Base-by-base conservation (phyloP, 2,888 invertebrate genomes). In the Tenthredo scrophulariae region DNA sequence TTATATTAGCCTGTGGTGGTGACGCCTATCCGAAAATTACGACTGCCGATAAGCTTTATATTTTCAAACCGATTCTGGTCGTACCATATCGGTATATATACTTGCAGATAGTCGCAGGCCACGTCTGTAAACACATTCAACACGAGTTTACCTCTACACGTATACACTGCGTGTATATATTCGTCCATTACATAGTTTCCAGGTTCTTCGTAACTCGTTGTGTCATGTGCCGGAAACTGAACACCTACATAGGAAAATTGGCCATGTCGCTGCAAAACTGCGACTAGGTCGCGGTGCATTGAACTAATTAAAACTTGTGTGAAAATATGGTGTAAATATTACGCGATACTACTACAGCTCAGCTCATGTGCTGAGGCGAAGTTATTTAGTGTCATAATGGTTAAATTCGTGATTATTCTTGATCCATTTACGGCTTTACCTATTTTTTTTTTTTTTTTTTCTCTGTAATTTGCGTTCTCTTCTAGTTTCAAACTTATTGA, bases 31-130 rank as follows among this genome's bases (percentile, higher is more conserved):
- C n/a, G 29, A 54, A 77, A 77, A 54, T 77, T 54, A 77, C 77
- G 77, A 77, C 54, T 77, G 50, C 33, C n/a, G 54, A 77, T 77
- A 77, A 77, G 77, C 54, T 50, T 26, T 77, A 54, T 54, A 54
- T 18, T 77, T 77, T 26, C 26, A 54, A 77, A 77, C 18, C 54
- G 77, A 77, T 77, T 77, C n/a, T 18, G 77, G 77, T 77, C 54
- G 54, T 54, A 54, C 77, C 50, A 26, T 72, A 67, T 18, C 0
- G 1, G 5, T 2, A 4, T 33, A 33, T 33, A 29, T 70, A 72
- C 43, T 43, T 13, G 22, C 13, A 37, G n/a, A 74, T 74, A 74
- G 72, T 43, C 43, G 13, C 22, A 43, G 37, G n/a, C 40, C 67
- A 15, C 33, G 18, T 43, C 72, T 43, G 43, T 43, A 22, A 74